These are phyloP conservation scores for Stegostoma tigrinum DNA, from an alignment of 2,113 vertebrate genomes.

Conservation along the genomic window DNA sequence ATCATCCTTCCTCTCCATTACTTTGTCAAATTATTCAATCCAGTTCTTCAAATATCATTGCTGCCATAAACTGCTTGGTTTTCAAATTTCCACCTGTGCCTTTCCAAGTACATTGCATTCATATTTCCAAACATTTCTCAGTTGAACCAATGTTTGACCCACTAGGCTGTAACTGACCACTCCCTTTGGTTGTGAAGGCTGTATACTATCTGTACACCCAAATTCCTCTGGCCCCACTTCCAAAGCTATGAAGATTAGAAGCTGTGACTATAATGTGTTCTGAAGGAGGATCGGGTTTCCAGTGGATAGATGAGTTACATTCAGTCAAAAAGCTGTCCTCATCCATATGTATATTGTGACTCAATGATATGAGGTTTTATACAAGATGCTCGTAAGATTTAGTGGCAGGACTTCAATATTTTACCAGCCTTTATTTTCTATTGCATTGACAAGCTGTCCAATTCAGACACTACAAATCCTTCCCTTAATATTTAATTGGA, in stretches of 20 bases:
- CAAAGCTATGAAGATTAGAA: not conserved
- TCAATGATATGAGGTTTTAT: not conserved
- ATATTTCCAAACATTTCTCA: not conserved
- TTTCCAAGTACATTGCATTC: not conserved
- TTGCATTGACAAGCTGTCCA: constrained; percentile 35
- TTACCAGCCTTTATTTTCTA: constrained; percentile 3
- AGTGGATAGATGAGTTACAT: not conserved
- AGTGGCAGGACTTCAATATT: constrained; percentile 22
- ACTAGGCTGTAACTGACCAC: not conserved
- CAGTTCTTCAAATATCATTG: not conserved
- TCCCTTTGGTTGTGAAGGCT: not conserved
- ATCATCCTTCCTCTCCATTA: not conserved
- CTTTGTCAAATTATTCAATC: not conserved
- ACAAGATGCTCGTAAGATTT: not conserved
- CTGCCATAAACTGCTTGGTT: not conserved
- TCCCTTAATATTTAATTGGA: not conserved
- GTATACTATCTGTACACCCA: not conserved
- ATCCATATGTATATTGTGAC: not conserved
- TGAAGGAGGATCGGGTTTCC: not conserved
- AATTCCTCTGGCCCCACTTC: not conserved
- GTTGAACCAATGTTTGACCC: not conserved
- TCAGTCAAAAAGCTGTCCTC: not conserved
- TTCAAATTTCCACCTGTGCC: not conserved
- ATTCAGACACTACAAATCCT: not conserved
- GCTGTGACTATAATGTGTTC: not conserved